Conservation (phyloP, 2,888 invertebrate species). For the Euproctis similis region DNA sequence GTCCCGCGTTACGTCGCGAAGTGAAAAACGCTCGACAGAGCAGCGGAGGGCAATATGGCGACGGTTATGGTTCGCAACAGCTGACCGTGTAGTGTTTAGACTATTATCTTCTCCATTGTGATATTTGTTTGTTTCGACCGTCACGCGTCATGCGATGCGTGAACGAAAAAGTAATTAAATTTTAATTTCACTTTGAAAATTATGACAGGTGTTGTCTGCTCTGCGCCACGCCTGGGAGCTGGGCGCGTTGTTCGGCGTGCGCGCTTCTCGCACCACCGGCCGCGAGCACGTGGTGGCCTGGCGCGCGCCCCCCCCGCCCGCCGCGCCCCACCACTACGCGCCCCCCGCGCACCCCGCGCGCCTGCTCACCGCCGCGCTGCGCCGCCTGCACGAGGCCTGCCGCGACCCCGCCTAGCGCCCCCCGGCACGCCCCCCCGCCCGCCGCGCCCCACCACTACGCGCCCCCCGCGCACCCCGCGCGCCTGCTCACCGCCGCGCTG, state of each 20-base stretch:
- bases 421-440: constrained; percentile 81
- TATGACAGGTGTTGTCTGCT: constrained; percentile 79
- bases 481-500: constrained; percentile 19
- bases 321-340: constrained; percentile 30
- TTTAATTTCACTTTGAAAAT: too few species aligned
- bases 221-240: constrained; percentile 90
- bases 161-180: too few species aligned
- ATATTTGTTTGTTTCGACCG: too few species aligned
- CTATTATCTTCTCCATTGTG: too few species aligned
- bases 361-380: constrained; percentile 19
- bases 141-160: too few species aligned
- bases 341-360: constrained; percentile 22
- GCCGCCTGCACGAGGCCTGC: constrained; percentile 10
- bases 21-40: too few species aligned
- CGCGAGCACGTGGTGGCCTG: constrained; percentile 93
- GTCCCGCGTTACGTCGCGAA: too few species aligned
- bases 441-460: constrained; percentile 31
- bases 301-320: constrained; percentile 70
- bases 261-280: constrained; percentile 93
- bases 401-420: not conserved
- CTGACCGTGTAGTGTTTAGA: too few species aligned
- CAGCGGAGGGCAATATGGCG: too few species aligned
- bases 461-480: constrained; percentile 22
- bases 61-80: too few species aligned
- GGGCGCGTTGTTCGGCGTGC: constrained; percentile 88